phyloP scores from a whole-genome alignment of 2,113 vertebrate genomes.

The Corydoras maculifer region DNA sequence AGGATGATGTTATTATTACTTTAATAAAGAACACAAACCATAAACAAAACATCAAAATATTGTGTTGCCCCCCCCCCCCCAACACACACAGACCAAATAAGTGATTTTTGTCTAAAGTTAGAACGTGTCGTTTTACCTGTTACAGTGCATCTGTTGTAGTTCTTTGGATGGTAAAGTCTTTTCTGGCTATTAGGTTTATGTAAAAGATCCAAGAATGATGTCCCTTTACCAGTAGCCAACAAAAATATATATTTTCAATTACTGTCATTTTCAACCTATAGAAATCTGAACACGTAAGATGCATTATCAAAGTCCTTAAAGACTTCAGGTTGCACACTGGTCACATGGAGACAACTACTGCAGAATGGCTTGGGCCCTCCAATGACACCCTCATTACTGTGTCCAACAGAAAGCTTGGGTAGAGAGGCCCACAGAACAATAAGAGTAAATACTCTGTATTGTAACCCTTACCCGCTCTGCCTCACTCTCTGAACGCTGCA shows the following conservation, averaged over 20 bases:
- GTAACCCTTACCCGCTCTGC: constrained; percentile 53
- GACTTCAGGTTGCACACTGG: constrained; percentile 17
- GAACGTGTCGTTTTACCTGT: too few relatives aligned
- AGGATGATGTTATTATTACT: constrained; percentile 14
- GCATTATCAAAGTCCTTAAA: constrained; percentile 19
- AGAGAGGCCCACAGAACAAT: constrained; percentile 60
- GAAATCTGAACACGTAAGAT: constrained; percentile 17
- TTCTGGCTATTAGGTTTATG: too few relatives aligned
- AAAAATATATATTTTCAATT: constrained; percentile 10
- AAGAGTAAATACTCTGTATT: constrained; percentile 56
- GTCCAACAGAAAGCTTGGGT: constrained; percentile 42
- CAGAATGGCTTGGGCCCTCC: constrained; percentile 50
- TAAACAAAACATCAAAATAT: background rate
- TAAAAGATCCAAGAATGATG: too few relatives aligned
- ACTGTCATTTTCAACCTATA: constrained; percentile 1
- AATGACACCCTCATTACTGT: constrained; percentile 48
- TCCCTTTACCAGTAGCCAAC: constrained; percentile 19
- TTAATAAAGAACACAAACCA: background rate
- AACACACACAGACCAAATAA: too few relatives aligned
- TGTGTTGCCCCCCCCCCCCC: background rate
- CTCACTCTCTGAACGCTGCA: constrained; percentile 35
- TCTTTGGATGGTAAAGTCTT: too few relatives aligned
- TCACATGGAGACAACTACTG: constrained; percentile 39
- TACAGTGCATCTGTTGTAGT: too few relatives aligned
- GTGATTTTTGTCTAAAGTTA: too few relatives aligned